Conservation (phyloP, 2,888 invertebrate species). For the Hartigia nigra region DNA sequence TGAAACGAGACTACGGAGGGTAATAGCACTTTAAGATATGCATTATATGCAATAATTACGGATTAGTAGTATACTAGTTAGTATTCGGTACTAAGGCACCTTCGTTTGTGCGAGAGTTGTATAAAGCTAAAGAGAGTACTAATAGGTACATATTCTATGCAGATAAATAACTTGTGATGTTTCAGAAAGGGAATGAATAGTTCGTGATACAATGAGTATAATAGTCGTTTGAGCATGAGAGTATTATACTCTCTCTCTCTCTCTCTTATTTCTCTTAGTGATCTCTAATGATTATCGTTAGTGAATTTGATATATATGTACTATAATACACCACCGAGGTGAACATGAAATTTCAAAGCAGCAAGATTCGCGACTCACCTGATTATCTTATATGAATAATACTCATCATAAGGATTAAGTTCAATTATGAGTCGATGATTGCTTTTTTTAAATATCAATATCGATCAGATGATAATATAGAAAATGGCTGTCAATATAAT, state of each 20-base stretch:
- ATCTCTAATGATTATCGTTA: neutral
- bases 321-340: neutral
- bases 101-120: neutral
- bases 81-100: neutral
- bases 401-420: neutral
- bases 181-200: neutral
- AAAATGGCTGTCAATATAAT: conserved; percentile 48
- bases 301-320: neutral
- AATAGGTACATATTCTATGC: neutral
- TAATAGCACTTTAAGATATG: neutral
- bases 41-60: neutral
- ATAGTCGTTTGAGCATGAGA: neutral
- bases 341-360: neutral
- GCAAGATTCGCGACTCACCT: neutral
- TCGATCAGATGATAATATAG: conserved; percentile 51
- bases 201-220: neutral
- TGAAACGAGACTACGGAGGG: neutral
- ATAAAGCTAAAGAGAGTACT: neutral
- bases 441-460: neutral
- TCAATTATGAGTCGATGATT: neutral
- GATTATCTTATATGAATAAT: neutral
- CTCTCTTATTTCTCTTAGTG: neutral
- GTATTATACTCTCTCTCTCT: neutral
- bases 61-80: neutral
- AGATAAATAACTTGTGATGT: neutral